Conservation (phyloP, 2,797 vertebrate genomes). For the Muscicapa comitata region DNA sequence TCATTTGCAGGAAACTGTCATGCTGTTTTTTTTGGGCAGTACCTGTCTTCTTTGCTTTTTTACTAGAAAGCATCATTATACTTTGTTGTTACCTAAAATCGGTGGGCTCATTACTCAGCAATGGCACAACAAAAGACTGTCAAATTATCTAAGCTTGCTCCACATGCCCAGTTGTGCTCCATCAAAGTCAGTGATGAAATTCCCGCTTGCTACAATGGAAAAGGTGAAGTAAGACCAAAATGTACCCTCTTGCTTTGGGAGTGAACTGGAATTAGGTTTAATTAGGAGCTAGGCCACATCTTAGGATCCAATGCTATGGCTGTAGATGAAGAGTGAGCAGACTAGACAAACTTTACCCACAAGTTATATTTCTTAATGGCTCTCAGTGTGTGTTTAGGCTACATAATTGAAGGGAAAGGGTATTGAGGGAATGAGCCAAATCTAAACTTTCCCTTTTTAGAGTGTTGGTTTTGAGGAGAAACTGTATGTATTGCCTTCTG, state of each 20-base stretch:
- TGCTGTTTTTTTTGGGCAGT: not conserved
- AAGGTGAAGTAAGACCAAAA: not conserved
- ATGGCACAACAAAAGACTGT: not conserved
- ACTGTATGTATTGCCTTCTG: not conserved
- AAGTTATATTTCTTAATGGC: not conserved
- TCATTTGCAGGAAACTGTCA: not conserved
- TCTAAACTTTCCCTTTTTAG: not conserved
- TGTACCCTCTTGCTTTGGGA: not conserved
- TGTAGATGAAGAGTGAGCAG: not conserved
- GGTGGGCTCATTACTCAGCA: not conserved
- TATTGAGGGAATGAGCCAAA: not conserved
- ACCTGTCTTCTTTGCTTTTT: not conserved
- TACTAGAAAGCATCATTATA: not conserved
- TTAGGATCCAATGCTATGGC: not conserved
- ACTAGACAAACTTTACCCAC: not conserved
- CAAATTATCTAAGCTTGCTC: not conserved
- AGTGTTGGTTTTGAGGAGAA: not conserved
- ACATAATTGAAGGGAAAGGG: not conserved
- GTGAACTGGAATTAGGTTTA: not conserved
- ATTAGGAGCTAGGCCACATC: not conserved
- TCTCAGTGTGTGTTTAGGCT: not conserved
- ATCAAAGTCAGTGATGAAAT: not conserved
- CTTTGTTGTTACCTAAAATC: not conserved
- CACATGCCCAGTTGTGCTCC: not conserved
- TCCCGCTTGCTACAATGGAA: not conserved